phyloP scores from a whole-genome alignment of 2,797 vertebrate species.

The Helostoma temminkii region DNA sequence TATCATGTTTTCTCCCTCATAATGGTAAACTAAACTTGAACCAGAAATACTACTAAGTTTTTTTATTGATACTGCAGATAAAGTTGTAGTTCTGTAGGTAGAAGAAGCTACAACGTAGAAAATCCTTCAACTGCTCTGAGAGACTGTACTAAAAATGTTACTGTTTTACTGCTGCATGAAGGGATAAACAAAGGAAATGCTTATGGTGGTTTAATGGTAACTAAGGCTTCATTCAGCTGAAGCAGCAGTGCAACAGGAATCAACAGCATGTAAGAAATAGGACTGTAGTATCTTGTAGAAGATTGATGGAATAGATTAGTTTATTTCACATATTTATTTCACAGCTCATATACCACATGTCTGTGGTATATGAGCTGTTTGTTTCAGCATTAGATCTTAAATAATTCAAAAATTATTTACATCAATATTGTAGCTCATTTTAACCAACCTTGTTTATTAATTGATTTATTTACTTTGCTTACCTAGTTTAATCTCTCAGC shows the following conservation, averaged over 20 bases:
- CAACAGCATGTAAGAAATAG: background rate
- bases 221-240: constrained; percentile 8
- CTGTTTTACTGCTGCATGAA: constrained; percentile 16
- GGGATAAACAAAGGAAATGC: constrained; percentile 14
- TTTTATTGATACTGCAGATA: background rate
- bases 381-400: background rate
- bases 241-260: constrained; percentile 12
- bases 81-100: background rate
- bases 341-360: no score
- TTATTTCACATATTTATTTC: no score
- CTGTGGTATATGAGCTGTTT: background rate
- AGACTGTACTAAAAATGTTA: background rate
- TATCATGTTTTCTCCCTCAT: no score
- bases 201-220: constrained; percentile 13
- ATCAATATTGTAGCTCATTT: constrained; percentile 1
- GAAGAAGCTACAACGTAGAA: no score
- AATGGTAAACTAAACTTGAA: no score
- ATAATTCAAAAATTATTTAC: constrained; percentile 39
- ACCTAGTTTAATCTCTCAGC: constrained; percentile 7
- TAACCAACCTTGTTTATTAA: constrained; percentile 23
- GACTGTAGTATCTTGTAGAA: background rate
- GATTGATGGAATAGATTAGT: no score
- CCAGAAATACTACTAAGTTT: no score
- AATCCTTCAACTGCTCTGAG: background rate
- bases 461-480: constrained; percentile 37